Evolutionary conservation across 64 coral and sea anemone genomes (phyloP).

Genomic region (Trachythela sp.): DNA sequence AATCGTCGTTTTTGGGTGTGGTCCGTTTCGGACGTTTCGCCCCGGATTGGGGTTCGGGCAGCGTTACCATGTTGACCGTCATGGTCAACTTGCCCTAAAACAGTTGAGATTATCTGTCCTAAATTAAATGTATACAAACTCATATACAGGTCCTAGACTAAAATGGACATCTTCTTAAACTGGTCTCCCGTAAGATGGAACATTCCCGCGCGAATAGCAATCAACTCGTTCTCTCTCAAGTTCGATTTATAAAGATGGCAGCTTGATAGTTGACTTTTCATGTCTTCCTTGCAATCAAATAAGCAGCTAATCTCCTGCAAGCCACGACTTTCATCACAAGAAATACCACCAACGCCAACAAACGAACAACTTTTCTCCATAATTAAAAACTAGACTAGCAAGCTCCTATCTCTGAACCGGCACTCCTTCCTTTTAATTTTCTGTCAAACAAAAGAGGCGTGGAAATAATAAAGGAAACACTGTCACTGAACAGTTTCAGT

Average conservation of each 20-base stretch:
- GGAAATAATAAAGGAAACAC: neutral
- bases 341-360: constrained; percentile 7
- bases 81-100: no score
- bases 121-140: no score
- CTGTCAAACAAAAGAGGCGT: neutral
- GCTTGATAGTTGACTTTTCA: neutral
- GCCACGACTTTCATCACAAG: neutral
- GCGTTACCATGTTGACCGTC: no score
- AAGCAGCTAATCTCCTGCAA: neutral
- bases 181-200: neutral
- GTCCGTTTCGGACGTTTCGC: no score
- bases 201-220: neutral
- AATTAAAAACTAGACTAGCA: neutral
- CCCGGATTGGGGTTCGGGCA: no score
- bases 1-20: no score
- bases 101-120: no score
- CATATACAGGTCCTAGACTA: no score
- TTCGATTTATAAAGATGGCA: neutral
- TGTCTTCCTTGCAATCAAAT: neutral
- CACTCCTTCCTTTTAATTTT: no score
- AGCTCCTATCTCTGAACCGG: no score
- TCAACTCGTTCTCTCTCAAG: neutral
- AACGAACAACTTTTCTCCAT: constrained; percentile 25
- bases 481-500: no score
- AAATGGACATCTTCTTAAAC: neutral